These are phyloP conservation scores for Irena cyanogastra DNA, from an alignment of 2,113 vertebrate genomes.

Conservation along the genomic window DNA sequence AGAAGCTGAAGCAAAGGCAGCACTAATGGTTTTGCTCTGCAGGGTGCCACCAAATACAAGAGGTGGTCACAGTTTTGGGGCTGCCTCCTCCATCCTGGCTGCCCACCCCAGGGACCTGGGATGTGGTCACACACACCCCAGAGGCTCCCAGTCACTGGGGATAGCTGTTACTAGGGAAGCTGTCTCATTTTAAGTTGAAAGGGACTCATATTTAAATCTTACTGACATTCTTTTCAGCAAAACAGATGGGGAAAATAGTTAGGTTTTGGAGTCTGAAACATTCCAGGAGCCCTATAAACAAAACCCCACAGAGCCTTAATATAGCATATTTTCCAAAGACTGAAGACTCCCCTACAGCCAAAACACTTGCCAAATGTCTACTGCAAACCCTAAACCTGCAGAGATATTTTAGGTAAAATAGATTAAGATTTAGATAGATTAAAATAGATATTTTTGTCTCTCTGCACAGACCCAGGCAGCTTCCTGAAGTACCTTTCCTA, in stretches of 20 bases:
- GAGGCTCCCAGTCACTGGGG: neutral
- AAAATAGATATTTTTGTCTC: neutral
- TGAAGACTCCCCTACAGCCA: neutral
- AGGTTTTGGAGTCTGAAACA: neutral
- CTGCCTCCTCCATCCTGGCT: neutral
- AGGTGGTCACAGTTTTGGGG: neutral
- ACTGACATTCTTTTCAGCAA: neutral
- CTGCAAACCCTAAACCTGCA: neutral
- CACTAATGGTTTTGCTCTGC: neutral
- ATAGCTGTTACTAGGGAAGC: neutral
- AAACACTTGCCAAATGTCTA: neutral
- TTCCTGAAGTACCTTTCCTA: neutral
- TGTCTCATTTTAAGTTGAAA: neutral
- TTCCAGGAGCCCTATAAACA: neutral
- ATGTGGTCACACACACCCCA: neutral
- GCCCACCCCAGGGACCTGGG: neutral
- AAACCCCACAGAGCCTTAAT: neutral
- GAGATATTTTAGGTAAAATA: too few species aligned
- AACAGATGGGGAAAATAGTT: neutral
- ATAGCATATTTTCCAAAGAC: neutral
- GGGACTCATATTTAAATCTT: neutral
- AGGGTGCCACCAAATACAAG: neutral
- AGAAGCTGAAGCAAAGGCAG: neutral
- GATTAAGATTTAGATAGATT: too few species aligned
- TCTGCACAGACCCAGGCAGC: neutral